These are phyloP conservation scores for Tenodera sinensis DNA, from an alignment of 2,888 invertebrate species.

Conservation along the genomic window DNA sequence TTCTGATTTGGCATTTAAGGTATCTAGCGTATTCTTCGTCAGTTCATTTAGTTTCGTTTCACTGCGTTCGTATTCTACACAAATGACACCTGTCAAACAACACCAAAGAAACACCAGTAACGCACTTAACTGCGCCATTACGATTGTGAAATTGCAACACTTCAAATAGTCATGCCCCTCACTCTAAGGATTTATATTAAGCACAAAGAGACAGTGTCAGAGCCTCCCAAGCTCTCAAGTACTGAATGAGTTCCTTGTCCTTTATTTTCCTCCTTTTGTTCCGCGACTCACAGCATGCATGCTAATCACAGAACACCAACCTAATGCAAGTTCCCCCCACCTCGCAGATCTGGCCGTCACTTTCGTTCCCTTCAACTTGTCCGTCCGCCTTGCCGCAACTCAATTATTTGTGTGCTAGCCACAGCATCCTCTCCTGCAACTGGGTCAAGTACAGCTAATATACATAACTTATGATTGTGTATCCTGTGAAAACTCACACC, in stretches of 20 bases:
- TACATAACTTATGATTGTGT: background rate
- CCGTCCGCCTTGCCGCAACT: background rate
- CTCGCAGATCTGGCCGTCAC: background rate
- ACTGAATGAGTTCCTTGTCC: background rate
- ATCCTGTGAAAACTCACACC: too few relatives aligned
- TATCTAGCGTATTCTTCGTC: slow-evolving; percentile 21
- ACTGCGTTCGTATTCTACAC: background rate
- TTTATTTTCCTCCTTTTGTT: background rate
- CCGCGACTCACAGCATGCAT: background rate
- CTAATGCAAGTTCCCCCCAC: background rate
- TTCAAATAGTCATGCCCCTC: background rate
- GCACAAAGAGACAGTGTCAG: background rate
- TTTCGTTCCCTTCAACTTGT: background rate
- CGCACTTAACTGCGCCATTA: slow-evolving; percentile 17
- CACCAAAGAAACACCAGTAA: slow-evolving; percentile 9
- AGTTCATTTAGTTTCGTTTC: background rate
- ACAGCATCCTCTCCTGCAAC: background rate
- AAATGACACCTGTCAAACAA: background rate
- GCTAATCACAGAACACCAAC: too few relatives aligned
- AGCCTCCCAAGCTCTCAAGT: background rate
- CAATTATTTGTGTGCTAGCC: background rate
- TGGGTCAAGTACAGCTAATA: background rate
- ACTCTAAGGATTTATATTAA: background rate
- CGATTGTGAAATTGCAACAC: background rate
- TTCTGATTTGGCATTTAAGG: slow-evolving; percentile 23